phyloP scores from a whole-genome alignment of 64 coral and sea anemone genomes.

The Actinia equina region DNA sequence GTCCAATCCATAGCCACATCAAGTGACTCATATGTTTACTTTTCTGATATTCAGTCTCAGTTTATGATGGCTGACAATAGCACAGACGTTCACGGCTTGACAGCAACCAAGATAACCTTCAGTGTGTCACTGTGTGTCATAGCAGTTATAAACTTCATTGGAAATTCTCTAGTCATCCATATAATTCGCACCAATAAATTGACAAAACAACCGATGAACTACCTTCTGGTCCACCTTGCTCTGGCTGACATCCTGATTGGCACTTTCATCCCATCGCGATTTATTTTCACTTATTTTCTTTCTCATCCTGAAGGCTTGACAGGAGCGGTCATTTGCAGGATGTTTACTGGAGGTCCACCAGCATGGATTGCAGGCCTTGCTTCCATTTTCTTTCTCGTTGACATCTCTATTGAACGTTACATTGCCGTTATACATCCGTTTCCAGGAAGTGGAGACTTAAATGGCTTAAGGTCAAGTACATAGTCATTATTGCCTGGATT shows the following conservation, averaged over 20 bases:
- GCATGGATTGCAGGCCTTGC: constrained; percentile 29
- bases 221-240: constrained; percentile 15
- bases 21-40: too few species aligned
- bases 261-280: not conserved
- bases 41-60: too few species aligned
- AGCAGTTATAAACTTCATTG: constrained; percentile 9
- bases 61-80: too few species aligned
- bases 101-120: too few species aligned
- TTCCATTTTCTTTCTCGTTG: constrained; percentile 1
- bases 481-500: constrained; percentile 5
- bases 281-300: not conserved
- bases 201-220: constrained; percentile 24
- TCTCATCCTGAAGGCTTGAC: not conserved
- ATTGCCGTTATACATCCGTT: constrained; percentile 1
- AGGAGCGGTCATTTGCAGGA: constrained; percentile 11
- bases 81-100: too few species aligned
- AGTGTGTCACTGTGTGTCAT: too few species aligned
- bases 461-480: not conserved
- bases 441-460: not conserved
- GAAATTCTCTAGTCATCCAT: constrained; percentile 4
- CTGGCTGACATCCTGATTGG: constrained; percentile 22
- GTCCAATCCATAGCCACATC: too few species aligned
- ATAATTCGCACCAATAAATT: not conserved
- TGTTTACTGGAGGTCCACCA: constrained; percentile 6
- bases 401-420: constrained; percentile 6